Evolutionary conservation across 2,888 invertebrate species (phyloP).

Genomic region (Sinelater perroti): DNA sequence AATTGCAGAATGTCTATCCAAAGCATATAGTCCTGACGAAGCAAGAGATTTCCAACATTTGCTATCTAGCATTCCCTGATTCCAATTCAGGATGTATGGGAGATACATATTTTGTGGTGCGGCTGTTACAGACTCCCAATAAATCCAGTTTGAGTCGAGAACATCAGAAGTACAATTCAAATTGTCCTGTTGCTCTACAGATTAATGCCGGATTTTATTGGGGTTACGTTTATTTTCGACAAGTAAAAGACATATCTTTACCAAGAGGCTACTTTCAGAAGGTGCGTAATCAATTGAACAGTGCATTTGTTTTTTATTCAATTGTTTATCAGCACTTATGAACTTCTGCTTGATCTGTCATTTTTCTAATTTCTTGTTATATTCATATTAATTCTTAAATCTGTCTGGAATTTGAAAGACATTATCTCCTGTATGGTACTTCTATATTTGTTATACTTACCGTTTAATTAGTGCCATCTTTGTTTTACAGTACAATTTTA

Average conservation of each 20-base stretch:
- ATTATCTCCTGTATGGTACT: no score
- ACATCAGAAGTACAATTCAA: conserved; percentile 76
- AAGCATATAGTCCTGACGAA: conserved; percentile 79
- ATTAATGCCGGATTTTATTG: conserved; percentile 89
- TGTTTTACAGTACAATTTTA: no score
- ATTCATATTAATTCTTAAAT: no score
- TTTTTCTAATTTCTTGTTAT: not conserved
- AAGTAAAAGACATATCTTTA: conserved; percentile 89
- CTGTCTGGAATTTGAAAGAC: no score
- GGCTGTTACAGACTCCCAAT: conserved; percentile 78
- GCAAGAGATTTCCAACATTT: conserved; percentile 91
- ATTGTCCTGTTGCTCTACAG: conserved; percentile 78
- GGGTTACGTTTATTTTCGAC: conserved; percentile 98
- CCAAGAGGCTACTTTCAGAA: conserved; percentile 99
- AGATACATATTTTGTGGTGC: conserved; percentile 96
- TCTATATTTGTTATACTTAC: not conserved
- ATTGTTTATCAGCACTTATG: no score
- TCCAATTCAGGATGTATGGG: conserved; percentile 99
- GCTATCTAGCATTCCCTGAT: conserved; percentile 98
- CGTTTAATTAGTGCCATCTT: not conserved
- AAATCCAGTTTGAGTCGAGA: conserved; percentile 63
- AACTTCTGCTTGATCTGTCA: not conserved
- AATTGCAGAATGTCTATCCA: conserved; percentile 79
- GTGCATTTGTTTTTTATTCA: no score
- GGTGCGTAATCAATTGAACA: no score